Evolutionary conservation across 2,888 invertebrate species (phyloP).

Genomic region (Diachrysia chrysitis): DNA sequence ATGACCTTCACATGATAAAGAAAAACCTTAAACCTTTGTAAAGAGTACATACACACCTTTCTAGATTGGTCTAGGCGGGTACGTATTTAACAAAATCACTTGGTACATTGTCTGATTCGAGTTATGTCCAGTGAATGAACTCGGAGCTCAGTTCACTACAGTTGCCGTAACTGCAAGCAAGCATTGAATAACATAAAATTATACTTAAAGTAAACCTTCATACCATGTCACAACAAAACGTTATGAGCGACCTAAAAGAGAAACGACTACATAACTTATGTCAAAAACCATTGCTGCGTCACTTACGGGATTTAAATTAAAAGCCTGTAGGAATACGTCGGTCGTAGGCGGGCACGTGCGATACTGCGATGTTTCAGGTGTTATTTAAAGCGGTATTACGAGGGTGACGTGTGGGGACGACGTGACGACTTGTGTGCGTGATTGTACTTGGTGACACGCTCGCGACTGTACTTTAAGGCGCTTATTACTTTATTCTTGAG

Average conservation of each 20-base stretch:
- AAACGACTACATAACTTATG: conserved; percentile 38
- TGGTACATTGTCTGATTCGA: not conserved
- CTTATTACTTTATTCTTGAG: conserved; percentile 27
- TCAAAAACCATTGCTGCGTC: conserved; percentile 34
- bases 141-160: not conserved
- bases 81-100: not conserved
- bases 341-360: conserved; percentile 77
- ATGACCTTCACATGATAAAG: not conserved
- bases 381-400: conserved; percentile 68
- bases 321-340: conserved; percentile 73
- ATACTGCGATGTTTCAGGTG: conserved; percentile 75
- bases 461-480: conserved; percentile 28
- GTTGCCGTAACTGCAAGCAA: not conserved
- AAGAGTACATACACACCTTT: not conserved
- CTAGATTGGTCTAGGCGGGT: not conserved
- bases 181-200: conserved; percentile 1
- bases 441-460: conserved; percentile 39
- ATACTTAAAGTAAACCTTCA: not conserved
- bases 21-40: not conserved
- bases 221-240: not conserved
- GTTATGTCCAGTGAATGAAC: not conserved
- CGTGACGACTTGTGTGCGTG: conserved; percentile 66
- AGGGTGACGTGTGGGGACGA: conserved; percentile 65
- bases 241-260: conserved; percentile 2
- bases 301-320: conserved; percentile 73